These are phyloP conservation scores for Drosophila leonis DNA, from an alignment of 2,888 invertebrate species.

Conservation along the genomic window DNA sequence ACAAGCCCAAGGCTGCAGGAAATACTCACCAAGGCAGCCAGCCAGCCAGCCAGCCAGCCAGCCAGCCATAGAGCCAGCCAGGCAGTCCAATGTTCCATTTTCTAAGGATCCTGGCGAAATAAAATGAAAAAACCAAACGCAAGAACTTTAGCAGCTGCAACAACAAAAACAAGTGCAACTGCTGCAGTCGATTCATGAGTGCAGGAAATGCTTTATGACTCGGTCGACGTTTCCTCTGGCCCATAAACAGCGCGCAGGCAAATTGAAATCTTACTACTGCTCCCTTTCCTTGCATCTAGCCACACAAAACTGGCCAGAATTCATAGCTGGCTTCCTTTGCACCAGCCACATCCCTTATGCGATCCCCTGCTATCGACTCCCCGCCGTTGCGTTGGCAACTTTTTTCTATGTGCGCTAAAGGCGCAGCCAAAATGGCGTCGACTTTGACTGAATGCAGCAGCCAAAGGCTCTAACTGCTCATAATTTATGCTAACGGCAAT, in stretches of 20 bases:
- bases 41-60: conserved; percentile 38
- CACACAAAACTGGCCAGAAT: conserved; percentile 29
- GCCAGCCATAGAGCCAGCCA: conserved; percentile 18
- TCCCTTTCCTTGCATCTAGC: background rate
- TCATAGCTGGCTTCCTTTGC: conserved; percentile 21
- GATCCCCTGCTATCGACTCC: background rate
- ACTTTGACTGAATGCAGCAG: conserved; percentile 62
- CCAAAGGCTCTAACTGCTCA: conserved; percentile 74
- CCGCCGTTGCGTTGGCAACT: conserved; percentile 15
- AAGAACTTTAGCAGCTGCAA: conserved; percentile 52
- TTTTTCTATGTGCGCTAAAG: conserved; percentile 20
- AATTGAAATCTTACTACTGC: conserved; percentile 67
- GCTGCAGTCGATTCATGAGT: conserved; percentile 69
- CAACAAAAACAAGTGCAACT: conserved; percentile 26
- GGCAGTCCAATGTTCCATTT: conserved; percentile 67
- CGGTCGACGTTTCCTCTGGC: conserved; percentile 64
- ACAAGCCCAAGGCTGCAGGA: conserved; percentile 44
- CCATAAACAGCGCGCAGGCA: conserved; percentile 73
- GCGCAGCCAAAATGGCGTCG: conserved; percentile 55
- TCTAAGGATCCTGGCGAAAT: conserved; percentile 54
- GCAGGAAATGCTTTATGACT: conserved; percentile 80
- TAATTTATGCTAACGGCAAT: conserved; percentile 83
- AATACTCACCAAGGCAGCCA: conserved; percentile 51
- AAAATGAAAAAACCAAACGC: conserved; percentile 23
- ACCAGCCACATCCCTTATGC: background rate